A percentile compares a stretch with the other conserved stretches of the same genome.
phyloP scores from a whole-genome alignment of 2,888 invertebrate genomes.

The Furcula furcula region DNA sequence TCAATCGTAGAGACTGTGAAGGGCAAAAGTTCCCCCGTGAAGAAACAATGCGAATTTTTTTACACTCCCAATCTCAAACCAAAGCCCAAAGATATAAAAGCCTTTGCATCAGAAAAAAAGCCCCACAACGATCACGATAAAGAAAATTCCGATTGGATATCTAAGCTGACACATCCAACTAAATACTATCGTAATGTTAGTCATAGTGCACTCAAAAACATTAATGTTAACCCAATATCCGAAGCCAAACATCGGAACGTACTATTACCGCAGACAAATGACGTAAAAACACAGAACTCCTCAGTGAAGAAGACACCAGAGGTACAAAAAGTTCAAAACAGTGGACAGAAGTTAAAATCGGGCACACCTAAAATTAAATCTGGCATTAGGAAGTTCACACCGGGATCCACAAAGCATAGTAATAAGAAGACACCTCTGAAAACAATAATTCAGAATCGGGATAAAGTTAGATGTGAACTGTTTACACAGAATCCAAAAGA shows the following conservation, averaged over 20 bases:
- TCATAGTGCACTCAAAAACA: slow-evolving; percentile 35
- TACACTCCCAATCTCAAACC: slow-evolving; percentile 49
- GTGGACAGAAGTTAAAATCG: slow-evolving; percentile 48
- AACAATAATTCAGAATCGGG: slow-evolving; percentile 47
- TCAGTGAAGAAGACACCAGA: slow-evolving; percentile 31
- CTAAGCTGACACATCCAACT: slow-evolving; percentile 43
- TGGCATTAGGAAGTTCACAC: slow-evolving; percentile 64
- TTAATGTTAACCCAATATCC: slow-evolving; percentile 26
- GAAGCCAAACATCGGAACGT: slow-evolving; percentile 46
- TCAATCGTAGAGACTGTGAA: slow-evolving; percentile 52
- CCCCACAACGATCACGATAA: slow-evolving; percentile 44
- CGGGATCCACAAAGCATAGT: slow-evolving; percentile 53
- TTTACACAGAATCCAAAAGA: slow-evolving; percentile 48
- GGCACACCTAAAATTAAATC: slow-evolving; percentile 66
- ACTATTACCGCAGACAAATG: slow-evolving; percentile 44
- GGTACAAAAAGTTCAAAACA: slow-evolving; percentile 33
- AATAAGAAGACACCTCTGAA: slow-evolving; percentile 55
- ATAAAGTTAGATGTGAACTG: slow-evolving; percentile 64
- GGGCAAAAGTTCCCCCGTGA: slow-evolving; percentile 37
- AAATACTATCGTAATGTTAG: slow-evolving; percentile 40
- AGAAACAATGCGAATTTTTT: slow-evolving; percentile 39
- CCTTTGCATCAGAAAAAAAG: slow-evolving; percentile 58
- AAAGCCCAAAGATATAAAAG: slow-evolving; percentile 41
- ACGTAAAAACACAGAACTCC: slow-evolving; percentile 32
- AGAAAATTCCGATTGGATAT: slow-evolving; percentile 48